Evolutionary conservation across 2,888 invertebrate genomes (phyloP), one percentile per base, ranked within the genome.

Genomic region (Griposia aprilina): DNA sequence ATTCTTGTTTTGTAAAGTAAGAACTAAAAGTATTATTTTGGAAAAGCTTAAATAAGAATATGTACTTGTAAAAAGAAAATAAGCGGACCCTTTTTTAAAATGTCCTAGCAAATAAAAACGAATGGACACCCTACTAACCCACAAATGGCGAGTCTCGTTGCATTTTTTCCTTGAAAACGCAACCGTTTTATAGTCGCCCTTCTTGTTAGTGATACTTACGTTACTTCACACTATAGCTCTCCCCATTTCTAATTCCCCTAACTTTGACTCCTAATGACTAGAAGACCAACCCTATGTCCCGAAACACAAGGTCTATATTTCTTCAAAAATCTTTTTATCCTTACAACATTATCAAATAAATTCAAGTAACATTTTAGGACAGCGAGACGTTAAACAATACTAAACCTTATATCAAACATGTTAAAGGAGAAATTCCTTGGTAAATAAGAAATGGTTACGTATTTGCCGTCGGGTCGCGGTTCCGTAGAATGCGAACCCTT

Each of bases 171-270:
- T 84, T 76, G 71, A 80, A 86, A 89, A 85, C 85, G 83, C 78
- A 85, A 82, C 85, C 85, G 68, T 91, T 91, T 90, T 89, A 90
- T 87, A 88, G 90, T 88, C 83, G 78, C 88, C 80, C 80, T 85
- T 83, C 88, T 89, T 90, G 90, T 90, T 87, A 90, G 77, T 87
- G 89, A 87, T 86, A 87, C 89, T 90, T 87, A 89, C 85, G 82
- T 87, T 87, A 88, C 87, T 91, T 90, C 86, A 88, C 89, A 88
- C 86, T 86, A 68, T 82, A 80, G 76, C 80, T 45, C 20, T 50
- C 45, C 59, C 41, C 48, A 68, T 67, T 71, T 71, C 72, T 70
- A 76, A 78, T 26, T 45, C 55, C 23, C 52, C 30, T 66, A 76
- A 57, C 76, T 78, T 80, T 11, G 0, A 30, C 7, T n/a, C 8